Base-by-base conservation (phyloP, 2,888 invertebrate species). In the Eumacrocentrus americanus region DNA sequence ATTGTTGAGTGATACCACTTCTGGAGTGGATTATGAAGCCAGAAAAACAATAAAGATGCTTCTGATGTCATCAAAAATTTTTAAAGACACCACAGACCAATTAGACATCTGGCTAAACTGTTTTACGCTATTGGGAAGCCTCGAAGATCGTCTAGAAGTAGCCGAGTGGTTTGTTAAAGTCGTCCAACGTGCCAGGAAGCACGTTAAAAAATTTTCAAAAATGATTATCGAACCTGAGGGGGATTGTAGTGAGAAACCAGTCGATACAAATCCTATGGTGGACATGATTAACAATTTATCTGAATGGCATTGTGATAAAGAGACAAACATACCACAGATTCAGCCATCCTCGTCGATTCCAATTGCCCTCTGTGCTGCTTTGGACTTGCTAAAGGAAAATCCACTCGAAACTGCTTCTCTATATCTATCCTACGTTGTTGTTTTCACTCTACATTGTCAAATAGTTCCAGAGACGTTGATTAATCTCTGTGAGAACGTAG, bases 21-120 rank as follows among this genome's bases (percentile, higher is more conserved):
- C 55, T 16, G 25, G 58, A 6, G 42, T 68, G 2, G 60, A 67
- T 11, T 54, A 53, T 2, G 62, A 86, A 75, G 84, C 86, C 2
- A 86, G 85, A 58, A 78, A 81, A 48, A 83, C 87, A 2, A 76
- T 90, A 22, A 79, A 80, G 47, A 82, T 80, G 50, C 83, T 91
- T 60, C 84, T 92, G 22, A 83, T 82, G 67, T 87, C 84, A 60
- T 87, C 88, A 0, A 83, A 84, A 3, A 82, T 90, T 65, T 91
- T 91, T 74, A 87, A 88, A 72, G 84, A 84, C 16, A 86, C 85
- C 64, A 82, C 83, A 63, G 81, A 84, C 58, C 91, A 92, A 81
- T 85, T 90, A 40, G 85, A 88, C 73, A 81, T 91, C 60, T 88
- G 91, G 85, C 76, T 90, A 23, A 85, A 88, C 68, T 83, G 70